A percentile compares a stretch with the other conserved stretches of the same genome.
Evolutionary conservation across 2,888 invertebrate genomes (phyloP).

Genomic region (Lampropteryx suffumata): DNA sequence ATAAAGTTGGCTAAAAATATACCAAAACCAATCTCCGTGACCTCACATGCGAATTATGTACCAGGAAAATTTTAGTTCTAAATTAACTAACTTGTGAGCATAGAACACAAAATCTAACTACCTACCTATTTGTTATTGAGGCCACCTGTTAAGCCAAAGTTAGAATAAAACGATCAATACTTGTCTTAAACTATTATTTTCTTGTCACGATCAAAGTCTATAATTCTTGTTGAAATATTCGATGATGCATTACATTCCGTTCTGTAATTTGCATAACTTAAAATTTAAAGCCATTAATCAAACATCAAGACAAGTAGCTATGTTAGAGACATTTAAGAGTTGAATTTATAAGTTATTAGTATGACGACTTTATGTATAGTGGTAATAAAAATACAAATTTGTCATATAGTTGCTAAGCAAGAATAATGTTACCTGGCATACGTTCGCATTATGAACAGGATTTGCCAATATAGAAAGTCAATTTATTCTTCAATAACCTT

Average conservation of each 20-base stretch:
- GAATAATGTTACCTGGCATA: too few relatives aligned
- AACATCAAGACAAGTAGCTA: slow-evolving; percentile 31
- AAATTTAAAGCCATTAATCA: slow-evolving; percentile 27
- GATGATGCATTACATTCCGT: slow-evolving; percentile 30
- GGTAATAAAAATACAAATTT: neutral
- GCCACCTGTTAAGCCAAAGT: neutral
- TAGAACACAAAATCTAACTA: too few relatives aligned
- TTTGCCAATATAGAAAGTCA: slow-evolving; percentile 6
- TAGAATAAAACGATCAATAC: slow-evolving; percentile 12
- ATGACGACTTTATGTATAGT: neutral
- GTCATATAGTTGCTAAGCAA: slow-evolving; percentile 10
- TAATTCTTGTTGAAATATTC: slow-evolving; percentile 32
- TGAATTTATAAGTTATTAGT: slow-evolving; percentile 22
- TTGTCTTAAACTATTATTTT: slow-evolving; percentile 21
- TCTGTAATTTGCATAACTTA: slow-evolving; percentile 33
- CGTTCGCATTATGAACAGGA: too few relatives aligned
- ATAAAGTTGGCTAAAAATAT: slow-evolving; percentile 7
- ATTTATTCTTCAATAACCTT: slow-evolving; percentile 13
- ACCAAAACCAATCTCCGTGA: slow-evolving; percentile 7
- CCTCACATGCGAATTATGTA: slow-evolving; percentile 10
- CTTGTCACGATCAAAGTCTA: slow-evolving; percentile 18
- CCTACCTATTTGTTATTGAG: too few relatives aligned
- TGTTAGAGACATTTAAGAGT: slow-evolving; percentile 24
- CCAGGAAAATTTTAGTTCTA: slow-evolving; percentile 21
- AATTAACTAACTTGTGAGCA: slow-evolving; percentile 2